Evolutionary conservation across 2,797 vertebrate species (phyloP), one percentile per base, ranked within the genome.

Genomic region (Microctenopoma stevenorrisi): DNA sequence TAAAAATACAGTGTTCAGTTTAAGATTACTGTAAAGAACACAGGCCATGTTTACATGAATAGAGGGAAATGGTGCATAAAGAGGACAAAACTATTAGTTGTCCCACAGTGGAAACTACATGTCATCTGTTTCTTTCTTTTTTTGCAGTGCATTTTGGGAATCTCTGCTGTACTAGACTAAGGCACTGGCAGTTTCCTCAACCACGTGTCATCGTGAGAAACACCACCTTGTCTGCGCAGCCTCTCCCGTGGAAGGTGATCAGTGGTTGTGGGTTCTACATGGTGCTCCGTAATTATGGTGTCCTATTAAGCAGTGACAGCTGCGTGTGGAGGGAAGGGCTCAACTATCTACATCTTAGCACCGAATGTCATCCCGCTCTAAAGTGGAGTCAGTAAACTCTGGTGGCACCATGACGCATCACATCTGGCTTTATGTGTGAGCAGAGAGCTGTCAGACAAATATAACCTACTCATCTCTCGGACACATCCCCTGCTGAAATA

Each of bases 401-500:
- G 30, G 25, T 55, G 47, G 53, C 64, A 37, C 18, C 18, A 18
- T 18, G 18, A 18, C 18, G 11, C 66, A 44, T 53, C 42, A 48
- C 60, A 33, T 53, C 12, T 30, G 1, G 69, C 11, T 18, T 22
- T 10, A 1, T 12, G 15, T 50, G 22, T 28, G 46, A n/a, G 33
- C 52, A 33, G 30, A 5, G 6, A 22, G 40, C 48, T 50, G 49
- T 9, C 62, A 28, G 51, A 44, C 10, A 66, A 72, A 54, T 46
- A 48, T 37, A 46, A 95, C 96, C 90, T 93, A 97, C 96, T 96
- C 94, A 50, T 95, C 94, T 90, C 94, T 92, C 6, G 92, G 94
- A 89, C 94, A 94, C 82, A 88, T 91, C 54, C 94, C 95, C 3
- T 93, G 92, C 56, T 92, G 92, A 64, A 95, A 96, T 25, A 94